Base-by-base conservation (phyloP, 2,113 vertebrate genomes). In the Orthonyx spaldingii region DNA sequence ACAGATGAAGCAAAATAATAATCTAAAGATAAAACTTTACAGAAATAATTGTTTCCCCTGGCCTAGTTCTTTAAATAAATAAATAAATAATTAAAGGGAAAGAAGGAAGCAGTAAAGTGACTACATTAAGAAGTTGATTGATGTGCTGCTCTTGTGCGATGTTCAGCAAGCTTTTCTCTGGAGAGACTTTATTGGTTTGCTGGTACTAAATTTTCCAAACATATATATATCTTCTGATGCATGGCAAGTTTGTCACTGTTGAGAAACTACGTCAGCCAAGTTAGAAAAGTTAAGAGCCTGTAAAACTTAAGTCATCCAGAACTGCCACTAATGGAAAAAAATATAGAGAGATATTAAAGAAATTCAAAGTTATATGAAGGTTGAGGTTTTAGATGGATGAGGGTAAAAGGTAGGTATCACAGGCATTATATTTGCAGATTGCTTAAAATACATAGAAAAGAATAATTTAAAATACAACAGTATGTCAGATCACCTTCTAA, bases 211-310 rank as follows among this genome's bases (percentile, higher is more conserved):
- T 96, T 96, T 96, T 93, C 87, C 89, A 95, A 96, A 96, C 87
- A 93, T 69, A 93, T 82, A 92, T 92, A 94, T 95, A 94, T 94
- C 78, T 96, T 97, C 81, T 96, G 94, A 91, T 93, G 93, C 91
- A 94, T 32, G 1, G 87, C 91, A 95, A 90, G 84, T 89, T 94
- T 97, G 94, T 96, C 95, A 97, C 89, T 1, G 81, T 93, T 96
- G 93, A 96, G 94, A 94, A 95, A 80, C 93, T 91, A 87, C 77
- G 37, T 94, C 95, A 96, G 81, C 87, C 91, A 92, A 91, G 81
- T 97, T 95, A 96, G 93, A 94, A 94, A 97, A 95, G 93, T 94
- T 95, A 97, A 96, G 91, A 96, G 93, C 87, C 93, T 97, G 93
- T 91, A 96, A 96, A 96, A 95, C 70, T 93, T 71, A 95, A 95